Base-by-base conservation (phyloP, 1,140 invertebrate species). In the Procambarus clarkii region DNA sequence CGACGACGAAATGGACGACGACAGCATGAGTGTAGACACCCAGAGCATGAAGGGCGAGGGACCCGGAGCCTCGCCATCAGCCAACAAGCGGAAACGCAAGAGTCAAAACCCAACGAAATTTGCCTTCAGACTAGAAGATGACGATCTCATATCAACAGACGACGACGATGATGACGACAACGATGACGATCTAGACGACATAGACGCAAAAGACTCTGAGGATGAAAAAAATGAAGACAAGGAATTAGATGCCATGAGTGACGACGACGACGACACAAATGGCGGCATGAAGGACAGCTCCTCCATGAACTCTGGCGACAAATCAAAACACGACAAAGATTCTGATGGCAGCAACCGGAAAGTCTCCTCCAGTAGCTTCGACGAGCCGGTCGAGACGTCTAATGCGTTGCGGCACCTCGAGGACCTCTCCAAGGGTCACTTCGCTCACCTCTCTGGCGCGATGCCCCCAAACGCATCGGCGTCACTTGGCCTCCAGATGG, bases 51-150 rank as follows among this genome's bases (percentile, higher is more conserved):
- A 95, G 94, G 95, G 95, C 94, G 95, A 95, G 95, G 93, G 95
- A 95, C 94, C 94, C 85, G 89, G 90, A 74, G 93, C 76, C 93
- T 92, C 86, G 46, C 91, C 90, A 93, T 95, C 88, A 44, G 76
- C 93, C 92, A 96, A 95, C 94, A 96, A 96, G 13, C 92, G 98
- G 79, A 98, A 99, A 95, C 95, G 98, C 80, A 99, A 99, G 95
- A 98, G 97, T 93, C 97, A 98, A 93, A 98, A 98, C 94, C 98
- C 98, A 0, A 98, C 97, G 0, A 96, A 98, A 88, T 97, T 97
- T 94, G 96, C 97, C 2, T 94, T 94, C 60, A 91, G 89, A 48
- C 88, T 93, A 74, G 93, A 95, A 86, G 94, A 95, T 5, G 95
- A 96, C 69, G 95, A 95, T 9, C 95, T 96, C 69, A 96, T 96